phyloP scores from a whole-genome alignment of 2,888 invertebrate genomes.

The Tinea semifulvella region DNA sequence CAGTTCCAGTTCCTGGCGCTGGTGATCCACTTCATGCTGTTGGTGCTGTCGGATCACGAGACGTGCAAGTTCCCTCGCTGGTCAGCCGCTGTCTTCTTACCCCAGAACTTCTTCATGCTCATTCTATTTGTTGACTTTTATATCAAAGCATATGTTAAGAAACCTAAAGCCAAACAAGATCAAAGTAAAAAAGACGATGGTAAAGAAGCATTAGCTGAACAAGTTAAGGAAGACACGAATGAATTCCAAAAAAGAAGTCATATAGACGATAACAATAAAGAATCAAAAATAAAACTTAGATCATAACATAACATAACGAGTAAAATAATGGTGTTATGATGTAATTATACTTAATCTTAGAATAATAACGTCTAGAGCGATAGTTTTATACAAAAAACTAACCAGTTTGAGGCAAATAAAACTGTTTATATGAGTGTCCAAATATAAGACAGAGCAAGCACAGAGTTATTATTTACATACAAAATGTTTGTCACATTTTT shows the following conservation, averaged over 20 bases:
- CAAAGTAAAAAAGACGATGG: not conserved
- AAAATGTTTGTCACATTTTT: no score
- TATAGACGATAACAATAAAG: not conserved
- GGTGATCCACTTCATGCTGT: constrained; percentile 57
- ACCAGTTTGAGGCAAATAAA: no score
- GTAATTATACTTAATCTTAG: no score
- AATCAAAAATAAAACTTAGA: not conserved
- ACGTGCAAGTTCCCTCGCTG: constrained; percentile 69
- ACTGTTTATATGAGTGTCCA: no score
- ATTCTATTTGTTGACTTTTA: constrained; percentile 75
- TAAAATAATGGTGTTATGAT: no score
- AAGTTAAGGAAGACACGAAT: constrained; percentile 1
- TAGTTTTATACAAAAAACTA: no score
- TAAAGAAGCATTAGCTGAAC: not conserved
- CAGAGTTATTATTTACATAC: no score
- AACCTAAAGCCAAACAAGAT: constrained; percentile 24
- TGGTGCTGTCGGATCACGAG: constrained; percentile 36
- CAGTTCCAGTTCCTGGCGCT: constrained; percentile 72
- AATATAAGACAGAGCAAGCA: no score
- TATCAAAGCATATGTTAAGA: constrained; percentile 65
- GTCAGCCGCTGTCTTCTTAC: constrained; percentile 61
- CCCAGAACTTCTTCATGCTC: constrained; percentile 74
- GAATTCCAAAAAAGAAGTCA: constrained; percentile 5
- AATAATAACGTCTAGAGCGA: no score
- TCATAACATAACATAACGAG: not conserved